Percentiles rank a stretch among this genome's conserved stretches.
phyloP scores from a whole-genome alignment of 1,140 invertebrate species.

The Pentalonia nigronervosa region DNA sequence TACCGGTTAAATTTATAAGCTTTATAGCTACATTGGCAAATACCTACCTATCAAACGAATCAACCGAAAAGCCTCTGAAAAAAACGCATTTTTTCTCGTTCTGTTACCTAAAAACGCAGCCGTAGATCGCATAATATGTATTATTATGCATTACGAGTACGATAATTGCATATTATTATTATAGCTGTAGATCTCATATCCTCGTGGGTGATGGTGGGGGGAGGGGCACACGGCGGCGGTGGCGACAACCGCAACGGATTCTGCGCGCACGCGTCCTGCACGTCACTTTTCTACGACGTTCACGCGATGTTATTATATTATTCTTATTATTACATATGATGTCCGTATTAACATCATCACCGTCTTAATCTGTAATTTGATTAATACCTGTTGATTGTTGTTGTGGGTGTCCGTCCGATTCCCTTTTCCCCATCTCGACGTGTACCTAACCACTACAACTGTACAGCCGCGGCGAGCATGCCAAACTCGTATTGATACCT shows the following conservation, averaged over 20 bases:
- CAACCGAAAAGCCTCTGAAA: neutral
- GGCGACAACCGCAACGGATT: conserved; percentile 14
- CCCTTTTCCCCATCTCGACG: too few relatives aligned
- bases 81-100: neutral
- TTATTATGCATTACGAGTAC: neutral
- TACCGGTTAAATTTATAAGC: neutral
- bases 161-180: neutral
- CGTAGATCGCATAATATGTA: neutral
- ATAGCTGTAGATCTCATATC: neutral
- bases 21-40: neutral
- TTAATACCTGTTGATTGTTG: neutral
- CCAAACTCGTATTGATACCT: neutral
- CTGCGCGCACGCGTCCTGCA: neutral
- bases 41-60: neutral
- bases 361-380: too few relatives aligned
- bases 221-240: too few relatives aligned
- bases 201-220: too few relatives aligned
- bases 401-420: neutral
- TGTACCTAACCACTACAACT: neutral
- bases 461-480: neutral
- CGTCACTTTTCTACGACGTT: neutral
- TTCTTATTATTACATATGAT: neutral
- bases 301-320: too few relatives aligned
- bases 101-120: neutral
- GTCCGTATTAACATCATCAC: too few relatives aligned